Evolutionary conservation across 2,888 invertebrate species (phyloP).

Genomic region (Zhuqinia jingwanae): DNA sequence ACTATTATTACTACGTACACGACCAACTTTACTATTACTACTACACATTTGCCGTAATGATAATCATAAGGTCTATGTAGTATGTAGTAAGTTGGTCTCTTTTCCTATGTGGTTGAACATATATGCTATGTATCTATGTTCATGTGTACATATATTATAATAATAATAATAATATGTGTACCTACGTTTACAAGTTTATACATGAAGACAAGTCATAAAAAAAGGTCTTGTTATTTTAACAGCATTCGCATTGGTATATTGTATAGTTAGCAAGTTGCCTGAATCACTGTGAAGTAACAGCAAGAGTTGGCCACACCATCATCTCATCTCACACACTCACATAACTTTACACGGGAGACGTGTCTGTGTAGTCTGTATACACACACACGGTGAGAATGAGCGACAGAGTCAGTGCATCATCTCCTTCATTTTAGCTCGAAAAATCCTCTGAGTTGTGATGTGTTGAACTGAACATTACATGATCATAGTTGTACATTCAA

Average conservation of each 20-base stretch:
- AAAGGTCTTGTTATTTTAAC: conserved; percentile 49
- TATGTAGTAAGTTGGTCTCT: conserved; percentile 25
- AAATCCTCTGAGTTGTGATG: background rate
- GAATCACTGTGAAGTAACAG: conserved; percentile 41
- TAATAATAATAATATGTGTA: background rate
- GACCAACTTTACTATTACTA: conserved; percentile 10
- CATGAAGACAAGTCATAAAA: conserved; percentile 37
- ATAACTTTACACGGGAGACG: conserved; percentile 45
- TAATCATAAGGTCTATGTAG: conserved; percentile 23
- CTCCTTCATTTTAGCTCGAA: conserved; percentile 1
- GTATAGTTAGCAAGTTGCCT: background rate
- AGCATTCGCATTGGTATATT: background rate
- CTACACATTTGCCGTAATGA: conserved; percentile 20
- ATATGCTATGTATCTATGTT: background rate
- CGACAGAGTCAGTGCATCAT: conserved; percentile 53
- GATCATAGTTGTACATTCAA: background rate
- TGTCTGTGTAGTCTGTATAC: conserved; percentile 38
- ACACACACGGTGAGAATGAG: conserved; percentile 49
- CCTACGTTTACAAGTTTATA: conserved; percentile 8
- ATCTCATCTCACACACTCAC: conserved; percentile 26
- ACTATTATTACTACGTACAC: conserved; percentile 19
- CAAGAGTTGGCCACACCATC: background rate
- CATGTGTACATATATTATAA: background rate
- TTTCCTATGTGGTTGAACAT: background rate
- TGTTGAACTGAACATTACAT: no score